Conservation (phyloP, 2,113 vertebrate species). For the Onychorhynchus coronatus region DNA sequence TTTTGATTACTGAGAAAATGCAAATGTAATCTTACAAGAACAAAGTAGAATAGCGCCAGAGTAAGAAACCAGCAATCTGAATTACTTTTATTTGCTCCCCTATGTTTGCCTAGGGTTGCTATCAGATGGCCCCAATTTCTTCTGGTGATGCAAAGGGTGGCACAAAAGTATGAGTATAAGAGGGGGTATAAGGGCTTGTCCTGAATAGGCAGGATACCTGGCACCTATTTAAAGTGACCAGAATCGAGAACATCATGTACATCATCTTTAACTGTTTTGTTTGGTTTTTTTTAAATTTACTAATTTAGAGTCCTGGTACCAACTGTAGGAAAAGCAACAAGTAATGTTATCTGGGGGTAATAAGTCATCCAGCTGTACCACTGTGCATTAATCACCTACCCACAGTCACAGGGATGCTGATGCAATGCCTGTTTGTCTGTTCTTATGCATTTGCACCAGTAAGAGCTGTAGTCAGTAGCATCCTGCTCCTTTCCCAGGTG, state of each 20-base stretch:
- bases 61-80: background rate
- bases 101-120: background rate
- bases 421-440: background rate
- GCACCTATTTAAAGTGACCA: background rate
- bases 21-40: background rate
- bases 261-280: background rate
- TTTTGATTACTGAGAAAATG: background rate
- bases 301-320: background rate
- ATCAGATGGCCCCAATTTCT: background rate
- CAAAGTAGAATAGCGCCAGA: background rate
- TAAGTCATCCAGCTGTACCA: background rate
- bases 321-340: background rate
- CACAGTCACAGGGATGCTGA: background rate
- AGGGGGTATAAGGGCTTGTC: background rate
- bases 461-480: background rate
- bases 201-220: background rate
- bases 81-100: background rate
- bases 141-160: background rate
- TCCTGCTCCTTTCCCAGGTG: background rate
- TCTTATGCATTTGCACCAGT: background rate
- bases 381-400: background rate
- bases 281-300: too few species aligned
- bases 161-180: background rate
- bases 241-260: accelerated
- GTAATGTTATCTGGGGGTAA: background rate